These are phyloP conservation scores for Neomorphus geoffroyi DNA, from an alignment of 2,797 vertebrate genomes.

Conservation along the genomic window DNA sequence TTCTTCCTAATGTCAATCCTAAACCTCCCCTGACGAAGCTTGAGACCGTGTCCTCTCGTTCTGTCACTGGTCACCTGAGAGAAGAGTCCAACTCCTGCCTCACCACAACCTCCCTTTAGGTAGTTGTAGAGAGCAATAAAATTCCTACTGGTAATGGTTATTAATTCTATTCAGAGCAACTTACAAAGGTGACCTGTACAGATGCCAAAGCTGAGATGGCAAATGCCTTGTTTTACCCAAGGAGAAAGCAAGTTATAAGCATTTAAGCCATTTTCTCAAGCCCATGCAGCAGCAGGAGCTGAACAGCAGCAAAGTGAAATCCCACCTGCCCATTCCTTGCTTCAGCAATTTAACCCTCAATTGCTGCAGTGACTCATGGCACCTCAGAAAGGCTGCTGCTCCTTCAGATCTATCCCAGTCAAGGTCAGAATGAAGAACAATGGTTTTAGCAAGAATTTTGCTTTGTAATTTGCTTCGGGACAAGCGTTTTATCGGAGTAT, in stretches of 20 bases:
- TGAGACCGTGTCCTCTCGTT: no score
- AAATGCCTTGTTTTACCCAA: background rate
- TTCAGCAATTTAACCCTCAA: background rate
- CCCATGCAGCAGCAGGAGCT: rapidly evolving
- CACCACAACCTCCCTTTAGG: no score
- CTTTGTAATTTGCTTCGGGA: background rate
- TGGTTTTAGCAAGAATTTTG: background rate
- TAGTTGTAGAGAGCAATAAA: no score
- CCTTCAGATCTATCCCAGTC: background rate
- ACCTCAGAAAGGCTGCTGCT: background rate
- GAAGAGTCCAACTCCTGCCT: no score
- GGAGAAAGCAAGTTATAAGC: background rate
- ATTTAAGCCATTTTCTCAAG: background rate
- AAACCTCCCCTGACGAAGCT: no score
- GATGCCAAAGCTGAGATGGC: background rate
- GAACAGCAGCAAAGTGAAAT: background rate
- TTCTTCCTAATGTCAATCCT: no score
- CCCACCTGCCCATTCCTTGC: background rate
- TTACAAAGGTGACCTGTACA: background rate
- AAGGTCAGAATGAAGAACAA: background rate
- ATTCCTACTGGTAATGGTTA: background rate
- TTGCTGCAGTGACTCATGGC: background rate
- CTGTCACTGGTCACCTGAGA: no score
- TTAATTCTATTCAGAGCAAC: background rate
- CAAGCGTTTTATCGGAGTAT: background rate